Conservation (phyloP, 2,113 vertebrate genomes). For the Tenebrosternarchus preto region DNA sequence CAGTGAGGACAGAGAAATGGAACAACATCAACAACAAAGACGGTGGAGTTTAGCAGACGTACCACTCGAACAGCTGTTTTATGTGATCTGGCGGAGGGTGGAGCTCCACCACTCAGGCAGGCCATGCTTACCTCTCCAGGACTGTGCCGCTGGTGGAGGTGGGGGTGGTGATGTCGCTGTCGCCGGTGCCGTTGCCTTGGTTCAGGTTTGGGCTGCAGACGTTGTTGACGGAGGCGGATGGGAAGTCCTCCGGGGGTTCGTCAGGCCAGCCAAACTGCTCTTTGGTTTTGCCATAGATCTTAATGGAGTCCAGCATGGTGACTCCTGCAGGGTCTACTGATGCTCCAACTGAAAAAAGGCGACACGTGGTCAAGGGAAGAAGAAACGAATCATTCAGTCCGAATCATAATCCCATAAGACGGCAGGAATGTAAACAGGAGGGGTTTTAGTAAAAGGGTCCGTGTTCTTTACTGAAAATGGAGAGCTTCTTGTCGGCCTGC, state of each 20-base stretch:
- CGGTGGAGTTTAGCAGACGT: background rate
- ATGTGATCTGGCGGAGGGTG: background rate
- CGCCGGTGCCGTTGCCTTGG: constrained; percentile 84
- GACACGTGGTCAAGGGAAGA: background rate
- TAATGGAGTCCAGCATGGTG: constrained; percentile 98
- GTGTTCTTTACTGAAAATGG: constrained; percentile 88
- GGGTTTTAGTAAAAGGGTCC: background rate
- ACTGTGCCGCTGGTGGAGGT: constrained; percentile 84
- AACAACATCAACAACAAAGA: background rate
- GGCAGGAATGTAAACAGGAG: too few relatives aligned
- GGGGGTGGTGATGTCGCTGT: constrained; percentile 81
- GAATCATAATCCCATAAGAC: background rate
- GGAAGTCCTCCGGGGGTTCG: constrained; percentile 95
- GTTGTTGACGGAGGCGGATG: constrained; percentile 90
- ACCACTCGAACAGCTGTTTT: background rate
- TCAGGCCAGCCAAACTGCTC: constrained; percentile 99
- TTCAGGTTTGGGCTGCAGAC: constrained; percentile 92
- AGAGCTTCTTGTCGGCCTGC: constrained; percentile 96
- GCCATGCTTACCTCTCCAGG: constrained; percentile 86
- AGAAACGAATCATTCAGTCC: background rate
- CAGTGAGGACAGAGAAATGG: background rate
- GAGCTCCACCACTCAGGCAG: background rate
- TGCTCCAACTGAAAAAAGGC: constrained; percentile 83
- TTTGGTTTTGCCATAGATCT: constrained; percentile 99
- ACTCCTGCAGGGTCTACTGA: constrained; percentile 97